A percentile compares a stretch with the other conserved stretches of the same genome.
These are phyloP conservation scores for Pomacea maculata DNA, from an alignment of 1,140 invertebrate genomes.

Conservation along the genomic window DNA sequence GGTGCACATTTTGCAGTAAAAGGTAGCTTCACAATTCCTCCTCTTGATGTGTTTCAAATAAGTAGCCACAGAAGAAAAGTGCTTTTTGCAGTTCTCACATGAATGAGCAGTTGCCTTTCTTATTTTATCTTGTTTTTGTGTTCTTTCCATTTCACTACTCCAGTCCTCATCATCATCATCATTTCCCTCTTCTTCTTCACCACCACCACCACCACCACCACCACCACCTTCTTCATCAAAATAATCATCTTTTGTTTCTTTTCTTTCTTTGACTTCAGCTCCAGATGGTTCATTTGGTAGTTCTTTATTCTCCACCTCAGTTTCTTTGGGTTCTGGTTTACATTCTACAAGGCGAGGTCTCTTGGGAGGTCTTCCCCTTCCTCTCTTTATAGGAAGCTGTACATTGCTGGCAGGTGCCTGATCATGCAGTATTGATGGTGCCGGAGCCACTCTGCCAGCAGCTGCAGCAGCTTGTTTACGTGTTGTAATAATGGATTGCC, in stretches of 20 bases:
- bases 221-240: background rate
- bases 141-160: conserved; percentile 20
- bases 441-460: too few relatives aligned
- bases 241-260: background rate
- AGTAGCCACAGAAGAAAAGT: conserved; percentile 13
- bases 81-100: conserved; percentile 17
- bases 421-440: background rate
- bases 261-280: background rate
- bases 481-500: background rate
- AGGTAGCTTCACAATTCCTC: conserved; percentile 16
- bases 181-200: background rate
- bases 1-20: conserved; percentile 25
- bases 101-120: conserved; percentile 8
- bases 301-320: background rate
- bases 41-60: conserved; percentile 27
- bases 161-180: conserved; percentile 14
- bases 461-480: background rate
- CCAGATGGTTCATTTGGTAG: background rate
- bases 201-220: background rate
- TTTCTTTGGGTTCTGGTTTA: conserved; percentile 11
- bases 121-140: conserved; percentile 11
- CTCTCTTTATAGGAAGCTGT: background rate
- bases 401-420: background rate
- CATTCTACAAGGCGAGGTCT: too few relatives aligned
- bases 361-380: background rate